Percentiles rank a stretch among this genome's conserved stretches.
phyloP scores from a whole-genome alignment of 2,113 vertebrate genomes.

The Jacana jacana region DNA sequence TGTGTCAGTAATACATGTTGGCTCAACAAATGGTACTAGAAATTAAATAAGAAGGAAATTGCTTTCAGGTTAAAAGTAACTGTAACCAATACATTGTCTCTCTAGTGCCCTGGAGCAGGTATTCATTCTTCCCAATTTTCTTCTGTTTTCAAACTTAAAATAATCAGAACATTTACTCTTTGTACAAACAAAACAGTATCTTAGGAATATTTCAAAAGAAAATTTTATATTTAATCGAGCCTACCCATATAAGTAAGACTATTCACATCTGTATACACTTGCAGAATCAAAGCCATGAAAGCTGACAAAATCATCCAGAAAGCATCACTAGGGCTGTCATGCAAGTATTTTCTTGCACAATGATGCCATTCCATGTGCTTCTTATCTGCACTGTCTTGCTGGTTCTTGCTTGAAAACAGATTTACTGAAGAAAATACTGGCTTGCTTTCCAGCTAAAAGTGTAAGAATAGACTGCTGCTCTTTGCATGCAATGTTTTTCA shows the following conservation, averaged over 20 bases:
- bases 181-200: not conserved
- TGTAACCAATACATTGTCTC: not conserved
- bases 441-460: not conserved
- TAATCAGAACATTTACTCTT: not conserved
- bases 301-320: not conserved
- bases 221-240: not conserved
- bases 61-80: not conserved
- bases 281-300: not conserved
- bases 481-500: not conserved
- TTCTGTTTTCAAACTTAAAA: not conserved
- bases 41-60: not conserved
- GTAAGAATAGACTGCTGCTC: not conserved
- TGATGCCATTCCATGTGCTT: not conserved
- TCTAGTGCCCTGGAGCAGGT: not conserved
- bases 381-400: not conserved
- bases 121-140: not conserved
- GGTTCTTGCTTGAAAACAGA: not conserved
- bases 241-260: not conserved
- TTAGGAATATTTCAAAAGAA: not conserved
- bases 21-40: not conserved
- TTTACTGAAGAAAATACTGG: not conserved
- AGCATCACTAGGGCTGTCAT: not conserved
- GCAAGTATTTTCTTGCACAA: not conserved
- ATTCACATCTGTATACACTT: not conserved
- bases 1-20: not conserved